Evolutionary conservation across 2,113 vertebrate species (phyloP), one percentile per base, ranked within the genome.

Genomic region (Panthera leo): DNA sequence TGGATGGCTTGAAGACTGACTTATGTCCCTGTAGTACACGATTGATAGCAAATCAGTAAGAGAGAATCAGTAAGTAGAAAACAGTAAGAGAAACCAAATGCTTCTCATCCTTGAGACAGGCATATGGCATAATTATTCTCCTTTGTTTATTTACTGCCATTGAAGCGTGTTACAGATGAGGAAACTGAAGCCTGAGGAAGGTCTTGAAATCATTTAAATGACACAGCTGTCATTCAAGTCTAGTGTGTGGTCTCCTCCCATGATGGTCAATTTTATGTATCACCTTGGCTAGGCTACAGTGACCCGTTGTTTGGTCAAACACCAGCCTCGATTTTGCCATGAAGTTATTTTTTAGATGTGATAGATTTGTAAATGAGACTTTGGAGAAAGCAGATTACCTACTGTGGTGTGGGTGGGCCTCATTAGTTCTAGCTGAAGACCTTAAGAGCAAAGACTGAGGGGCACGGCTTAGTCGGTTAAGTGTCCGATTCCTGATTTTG

Each of bases 241-340:
- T 36, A 4, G 36, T 18, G 45, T 39, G 10, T 3, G 3, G 25
- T 16, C 31, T 91, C 13, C 53, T 71, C 25, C 75, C 48, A 4
- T 1, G 8, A 6, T 14, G 45, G n/a, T 27, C 51, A 2, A 2
- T 48, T 39, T 15, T 5, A 45, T 3, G 0, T 51, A 15, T 39
- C 31, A 12, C 0, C 36, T 39, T 39, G 58, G 23, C 34, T 4
- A 45, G n/a, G 34, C 8, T 25, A 21, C 16, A 19, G 39, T 14
- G 16, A 10, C 34, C 42, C 13, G 11, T 7, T 39, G 11, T 48
- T 65, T 76, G 55, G 65, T 42, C 5, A 55, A 68, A 65, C 12
- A n/a, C 7, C 29, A 42, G 3, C 29, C 34, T 83, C 21, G 34
- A 27, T 5, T 10, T 53, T 63, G n/a, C 15, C 9, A 18, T 83